Conservation (phyloP, 2,888 invertebrate species). For the Drosophila fulvimacula region DNA sequence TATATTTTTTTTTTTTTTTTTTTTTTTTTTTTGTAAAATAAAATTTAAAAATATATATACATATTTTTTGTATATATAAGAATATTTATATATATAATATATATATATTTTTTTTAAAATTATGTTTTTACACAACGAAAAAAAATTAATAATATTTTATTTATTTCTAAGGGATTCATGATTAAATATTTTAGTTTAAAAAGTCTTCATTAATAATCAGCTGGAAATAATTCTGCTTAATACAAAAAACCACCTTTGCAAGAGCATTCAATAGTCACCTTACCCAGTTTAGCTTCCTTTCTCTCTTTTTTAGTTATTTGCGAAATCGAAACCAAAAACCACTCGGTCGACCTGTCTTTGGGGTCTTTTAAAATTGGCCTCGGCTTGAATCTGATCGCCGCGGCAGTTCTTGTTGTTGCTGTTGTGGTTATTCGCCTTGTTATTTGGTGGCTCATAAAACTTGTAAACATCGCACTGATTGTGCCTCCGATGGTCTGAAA, state of each 20-base stretch:
- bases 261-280: not conserved
- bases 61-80: too few species aligned
- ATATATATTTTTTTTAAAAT: too few species aligned
- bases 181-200: too few species aligned
- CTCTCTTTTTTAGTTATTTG: slow-evolving; percentile 4
- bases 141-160: too few species aligned
- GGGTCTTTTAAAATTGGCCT: slow-evolving; percentile 31
- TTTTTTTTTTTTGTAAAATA: too few species aligned
- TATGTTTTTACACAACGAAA: too few species aligned
- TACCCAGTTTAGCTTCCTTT: not conserved
- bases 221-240: too few species aligned
- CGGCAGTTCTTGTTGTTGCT: slow-evolving; percentile 42
- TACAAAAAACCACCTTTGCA: not conserved
- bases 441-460: slow-evolving; percentile 76
- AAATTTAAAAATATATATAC: too few species aligned
- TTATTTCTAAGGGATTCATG: too few species aligned
- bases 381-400: slow-evolving; percentile 24
- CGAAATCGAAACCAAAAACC: slow-evolving; percentile 47
- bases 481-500: slow-evolving; percentile 55
- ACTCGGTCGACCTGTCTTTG: slow-evolving; percentile 28
- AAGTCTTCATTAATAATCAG: not conserved
- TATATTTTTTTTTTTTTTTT: too few species aligned
- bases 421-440: slow-evolving; percentile 60
- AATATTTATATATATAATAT: too few species aligned
- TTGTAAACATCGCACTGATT: slow-evolving; percentile 74